Evolutionary conservation across 2,888 invertebrate genomes (phyloP), one percentile per base, ranked within the genome.

Genomic region (Notodonta dromedarius): DNA sequence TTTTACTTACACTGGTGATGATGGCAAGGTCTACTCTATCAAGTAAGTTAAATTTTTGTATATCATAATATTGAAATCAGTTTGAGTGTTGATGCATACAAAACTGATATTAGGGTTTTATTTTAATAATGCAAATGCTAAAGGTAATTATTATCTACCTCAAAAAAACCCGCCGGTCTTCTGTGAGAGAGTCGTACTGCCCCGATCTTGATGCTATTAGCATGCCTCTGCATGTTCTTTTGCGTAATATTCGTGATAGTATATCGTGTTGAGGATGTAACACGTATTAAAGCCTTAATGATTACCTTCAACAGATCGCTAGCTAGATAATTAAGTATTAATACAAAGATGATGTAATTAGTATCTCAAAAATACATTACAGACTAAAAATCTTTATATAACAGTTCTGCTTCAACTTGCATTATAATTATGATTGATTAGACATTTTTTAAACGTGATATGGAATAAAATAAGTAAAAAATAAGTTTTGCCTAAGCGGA

Each of bases 1-100:
- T 2, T 93, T 79, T 61, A 86, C 91, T 8, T 93, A 92, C 71
- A 89, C 88, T 70, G 93, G 92, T 58, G 93, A 92, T 73, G 93
- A 93, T 77, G 93, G 93, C 52, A 79, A 87, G 62, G 84, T 90
- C 52, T 93, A 93, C 75, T 88, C 85, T 59, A 73, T 93, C 56
- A 90, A 87, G 92, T 91, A 70, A 80, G 60, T 4, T 16, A 24
- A 14, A 9, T 2, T 53, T 50, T 0, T 7, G n/a, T 24, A 24
- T 24, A 24, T 24, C 24, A 24, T 24, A 24, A 2, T 24, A 24
- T 24, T 24, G 24, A 2, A 24, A 24, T 24, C 24, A 24, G 24
- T 24, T 24, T 2, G 24, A 24, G 24, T 24, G 24, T 24, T 24
- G 24, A 24, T 24, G 24, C 24, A 24, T 24, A 24, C 24, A 24